phyloP scores from a whole-genome alignment of 2,888 invertebrate species.

The Eristalis tenax region DNA sequence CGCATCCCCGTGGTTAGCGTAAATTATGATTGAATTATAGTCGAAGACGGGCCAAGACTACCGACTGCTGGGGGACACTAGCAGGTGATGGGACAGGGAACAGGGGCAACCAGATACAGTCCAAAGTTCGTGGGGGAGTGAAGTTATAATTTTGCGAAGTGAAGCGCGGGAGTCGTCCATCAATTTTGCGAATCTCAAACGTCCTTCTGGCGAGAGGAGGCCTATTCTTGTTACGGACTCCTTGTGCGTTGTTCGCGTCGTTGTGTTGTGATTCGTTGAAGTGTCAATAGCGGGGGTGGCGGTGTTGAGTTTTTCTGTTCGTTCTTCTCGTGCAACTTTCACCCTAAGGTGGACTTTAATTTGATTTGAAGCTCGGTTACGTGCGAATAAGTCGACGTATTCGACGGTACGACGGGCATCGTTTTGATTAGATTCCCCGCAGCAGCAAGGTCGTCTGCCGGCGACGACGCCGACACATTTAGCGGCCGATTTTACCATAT shows the following conservation, averaged over 20 bases:
- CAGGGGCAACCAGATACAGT: conserved; percentile 37
- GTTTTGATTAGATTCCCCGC: not conserved
- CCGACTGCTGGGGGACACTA: not conserved
- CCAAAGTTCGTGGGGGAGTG: conserved; percentile 23
- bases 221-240: conserved; percentile 13
- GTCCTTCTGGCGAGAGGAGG: conserved; percentile 8
- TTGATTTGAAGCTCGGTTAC: conserved; percentile 60
- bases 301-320: not conserved
- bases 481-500: conserved; percentile 47
- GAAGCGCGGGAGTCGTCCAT: conserved; percentile 21
- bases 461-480: not conserved
- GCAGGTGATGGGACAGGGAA: conserved; percentile 14
- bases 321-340: conserved; percentile 3
- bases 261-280: not conserved
- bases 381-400: conserved; percentile 55
- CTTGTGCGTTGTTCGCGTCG: conserved; percentile 1
- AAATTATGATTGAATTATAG: conserved; percentile 70
- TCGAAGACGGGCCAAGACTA: conserved; percentile 16
- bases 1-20: conserved; percentile 20
- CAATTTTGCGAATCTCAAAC: conserved; percentile 18
- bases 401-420: conserved; percentile 18
- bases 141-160: conserved; percentile 31
- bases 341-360: conserved; percentile 45
- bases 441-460: not conserved
- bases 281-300: not conserved